Base-by-base conservation (phyloP, 2,113 vertebrate species). In the Daphoenositta chrysoptera region DNA sequence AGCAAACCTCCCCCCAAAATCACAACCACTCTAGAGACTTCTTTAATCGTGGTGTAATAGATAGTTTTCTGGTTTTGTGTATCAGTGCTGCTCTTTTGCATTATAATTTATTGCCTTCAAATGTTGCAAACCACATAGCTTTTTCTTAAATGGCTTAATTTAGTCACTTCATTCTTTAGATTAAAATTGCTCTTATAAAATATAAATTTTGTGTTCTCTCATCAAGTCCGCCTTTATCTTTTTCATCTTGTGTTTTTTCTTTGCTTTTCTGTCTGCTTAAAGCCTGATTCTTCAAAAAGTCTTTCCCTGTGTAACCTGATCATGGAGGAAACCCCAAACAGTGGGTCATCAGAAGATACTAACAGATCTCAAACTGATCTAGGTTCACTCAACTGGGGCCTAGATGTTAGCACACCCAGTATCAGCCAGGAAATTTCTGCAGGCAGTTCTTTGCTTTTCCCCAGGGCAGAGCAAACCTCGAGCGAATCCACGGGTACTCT, bases 251-350 rank as follows among this genome's bases (percentile, higher is more conserved):
- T 97, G 97, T 97, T 97, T 96, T 97, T 94, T 89, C 96, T 97
- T 98, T 98, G 96, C 97, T 98, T 92, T 98, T 97, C 96, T 98
- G 94, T 97, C 97, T 97, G 97, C 96, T 95, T 97, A 97, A 98
- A 98, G 98, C 97, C 97, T 95, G 98, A 98, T 72, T 98, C 98
- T 98, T 98, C 98, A 98, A 98, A 98, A 98, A 98, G 97, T 98
- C 98, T 98, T 97, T 98, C 98, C 96, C 87, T 98, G 94, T 98
- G 94, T 98, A 98, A 98, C 97, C 97, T 98, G 97, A 87, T 98
- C 96, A 97, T 98, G 97, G 98, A 98, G 96, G 97, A 98, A 95
- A 95, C 91, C 96, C 96, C 97, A 97, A 97, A 97, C 86, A 97
- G 60, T 98, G 97, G 96, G 93, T 97, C 97, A 97, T 89, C 97